Conservation (phyloP, 2,113 vertebrate genomes). For the Antigone vipio region DNA sequence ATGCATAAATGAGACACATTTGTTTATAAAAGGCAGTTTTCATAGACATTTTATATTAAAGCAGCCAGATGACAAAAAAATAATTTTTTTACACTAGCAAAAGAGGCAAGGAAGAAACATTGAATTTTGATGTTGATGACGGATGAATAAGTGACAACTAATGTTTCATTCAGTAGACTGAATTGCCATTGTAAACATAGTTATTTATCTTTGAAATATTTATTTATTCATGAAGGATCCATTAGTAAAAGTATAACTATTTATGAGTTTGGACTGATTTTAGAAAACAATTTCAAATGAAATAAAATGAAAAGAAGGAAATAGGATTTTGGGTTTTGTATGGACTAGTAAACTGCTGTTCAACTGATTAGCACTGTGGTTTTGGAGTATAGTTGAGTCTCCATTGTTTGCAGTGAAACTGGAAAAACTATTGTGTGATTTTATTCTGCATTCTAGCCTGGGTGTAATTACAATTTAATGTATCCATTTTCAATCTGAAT, state of each 20-base stretch:
- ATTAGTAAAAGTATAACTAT: neutral
- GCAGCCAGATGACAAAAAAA: neutral
- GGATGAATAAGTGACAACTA: neutral
- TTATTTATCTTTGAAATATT: slow-evolving; percentile 7
- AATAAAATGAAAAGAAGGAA: neutral
- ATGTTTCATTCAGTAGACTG: neutral
- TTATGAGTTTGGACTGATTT: neutral
- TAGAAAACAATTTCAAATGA: neutral
- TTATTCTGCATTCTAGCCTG: neutral
- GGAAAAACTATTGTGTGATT: neutral
- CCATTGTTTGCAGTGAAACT: neutral
- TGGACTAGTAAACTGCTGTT: neutral
- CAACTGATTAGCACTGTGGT: neutral
- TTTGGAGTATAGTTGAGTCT: neutral
- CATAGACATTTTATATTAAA: neutral
- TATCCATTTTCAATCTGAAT: neutral
- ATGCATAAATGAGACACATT: neutral
- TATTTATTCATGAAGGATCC: slow-evolving; percentile 18
- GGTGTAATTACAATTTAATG: neutral
- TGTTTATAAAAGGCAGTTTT: neutral
- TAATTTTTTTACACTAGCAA: neutral
- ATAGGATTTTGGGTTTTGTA: neutral
- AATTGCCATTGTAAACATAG: neutral
- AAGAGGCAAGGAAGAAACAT: neutral
- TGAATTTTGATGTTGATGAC: neutral